A percentile compares a stretch with the other conserved stretches of the same genome.
These are phyloP conservation scores for Microcebus ravelobensis DNA, from an alignment of 2,113 vertebrate species.

Conservation along the genomic window DNA sequence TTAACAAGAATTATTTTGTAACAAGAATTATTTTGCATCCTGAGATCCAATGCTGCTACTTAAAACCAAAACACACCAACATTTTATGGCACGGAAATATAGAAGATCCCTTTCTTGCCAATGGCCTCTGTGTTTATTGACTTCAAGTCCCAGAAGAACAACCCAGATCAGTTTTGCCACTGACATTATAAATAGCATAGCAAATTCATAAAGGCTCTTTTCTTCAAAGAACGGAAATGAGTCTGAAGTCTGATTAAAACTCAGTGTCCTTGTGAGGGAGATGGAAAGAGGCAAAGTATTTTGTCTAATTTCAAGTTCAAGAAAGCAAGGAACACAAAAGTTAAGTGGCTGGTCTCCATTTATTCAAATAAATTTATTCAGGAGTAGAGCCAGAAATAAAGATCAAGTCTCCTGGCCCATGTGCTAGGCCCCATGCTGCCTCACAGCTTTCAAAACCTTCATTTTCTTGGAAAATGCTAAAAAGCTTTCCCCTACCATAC, in stretches of 20 bases:
- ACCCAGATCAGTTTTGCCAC: slow-evolving; percentile 46
- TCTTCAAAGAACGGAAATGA: slow-evolving; percentile 66
- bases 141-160: slow-evolving; percentile 48
- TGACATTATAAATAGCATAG: slow-evolving; percentile 57
- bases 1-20: slow-evolving; percentile 58
- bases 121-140: slow-evolving; percentile 62
- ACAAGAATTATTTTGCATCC: slow-evolving; percentile 54
- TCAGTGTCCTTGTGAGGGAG: slow-evolving; percentile 49
- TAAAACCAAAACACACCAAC: slow-evolving; percentile 46
- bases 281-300: slow-evolving; percentile 52
- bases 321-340: slow-evolving; percentile 64
- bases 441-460: slow-evolving; percentile 60
- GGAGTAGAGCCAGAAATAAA: slow-evolving; percentile 66
- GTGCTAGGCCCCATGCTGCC: slow-evolving; percentile 20
- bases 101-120: slow-evolving; percentile 46
- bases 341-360: slow-evolving; percentile 69
- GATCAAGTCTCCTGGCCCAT: slow-evolving; percentile 57
- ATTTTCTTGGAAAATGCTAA: slow-evolving; percentile 52
- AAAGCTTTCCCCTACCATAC: background rate
- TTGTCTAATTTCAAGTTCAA: slow-evolving; percentile 62
- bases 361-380: slow-evolving; percentile 73
- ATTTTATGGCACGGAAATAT: slow-evolving; percentile 47
- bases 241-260: slow-evolving; percentile 51
- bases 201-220: slow-evolving; percentile 67
- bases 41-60: slow-evolving; percentile 10